Percentiles rank a stretch among this genome's conserved stretches.
phyloP scores from a whole-genome alignment of 2,888 invertebrate species.

The Lepidocyrtinus sp. region DNA sequence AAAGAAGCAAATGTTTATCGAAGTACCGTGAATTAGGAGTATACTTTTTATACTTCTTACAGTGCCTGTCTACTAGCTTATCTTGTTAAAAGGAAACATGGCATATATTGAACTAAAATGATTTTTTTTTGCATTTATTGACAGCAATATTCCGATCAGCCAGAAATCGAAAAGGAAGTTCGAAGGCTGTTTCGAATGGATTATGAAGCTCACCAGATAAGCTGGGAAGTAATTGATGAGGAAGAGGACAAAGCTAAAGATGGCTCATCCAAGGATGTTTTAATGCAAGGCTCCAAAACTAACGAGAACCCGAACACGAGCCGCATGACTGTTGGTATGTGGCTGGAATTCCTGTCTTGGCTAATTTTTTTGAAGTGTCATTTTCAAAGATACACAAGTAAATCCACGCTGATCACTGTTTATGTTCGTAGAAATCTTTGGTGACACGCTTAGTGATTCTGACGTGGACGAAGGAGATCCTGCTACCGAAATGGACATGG shows the following conservation, averaged over 20 bases:
- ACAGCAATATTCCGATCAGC: slow-evolving; percentile 87
- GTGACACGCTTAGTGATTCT: slow-evolving; percentile 92
- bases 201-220: slow-evolving; percentile 91
- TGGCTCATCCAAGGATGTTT: slow-evolving; percentile 66
- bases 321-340: slow-evolving; percentile 59
- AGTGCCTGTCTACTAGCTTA: too few species aligned
- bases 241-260: slow-evolving; percentile 78
- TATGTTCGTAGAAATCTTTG: slow-evolving; percentile 79
- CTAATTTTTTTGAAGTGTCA: neutral
- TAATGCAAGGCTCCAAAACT: slow-evolving; percentile 69
- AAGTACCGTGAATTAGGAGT: too few species aligned
- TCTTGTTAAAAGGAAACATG: too few species aligned
- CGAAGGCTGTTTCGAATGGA: slow-evolving; percentile 91
- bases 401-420: neutral
- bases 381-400: neutral
- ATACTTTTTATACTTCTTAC: too few species aligned
- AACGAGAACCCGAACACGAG: slow-evolving; percentile 65
- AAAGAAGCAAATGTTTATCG: too few species aligned
- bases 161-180: slow-evolving; percentile 98
- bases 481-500: slow-evolving; percentile 58
- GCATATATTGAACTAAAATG: too few species aligned
- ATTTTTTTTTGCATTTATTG: too few species aligned
- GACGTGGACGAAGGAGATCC: slow-evolving; percentile 82
- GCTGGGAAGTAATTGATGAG: slow-evolving; percentile 91
- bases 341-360: neutral